Percentiles rank a stretch among this genome's conserved stretches.
Evolutionary conservation across 2,113 vertebrate species (phyloP).

Genomic region (Myotis lucifugus): DNA sequence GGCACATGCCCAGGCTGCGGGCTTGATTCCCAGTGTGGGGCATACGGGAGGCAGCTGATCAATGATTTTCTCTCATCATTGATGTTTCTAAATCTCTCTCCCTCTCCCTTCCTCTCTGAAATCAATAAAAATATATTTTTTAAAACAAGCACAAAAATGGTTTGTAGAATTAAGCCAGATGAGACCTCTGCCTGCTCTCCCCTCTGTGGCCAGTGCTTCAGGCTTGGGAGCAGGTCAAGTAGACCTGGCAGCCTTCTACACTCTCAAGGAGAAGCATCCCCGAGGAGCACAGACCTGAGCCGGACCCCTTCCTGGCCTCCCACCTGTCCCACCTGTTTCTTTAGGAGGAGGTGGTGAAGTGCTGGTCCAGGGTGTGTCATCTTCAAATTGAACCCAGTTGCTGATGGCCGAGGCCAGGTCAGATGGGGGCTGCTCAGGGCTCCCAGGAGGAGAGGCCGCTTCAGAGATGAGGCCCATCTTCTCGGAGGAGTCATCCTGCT

Average conservation of each 20-base stretch:
- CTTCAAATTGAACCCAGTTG: constrained; percentile 88
- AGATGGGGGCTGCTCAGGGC: constrained; percentile 55
- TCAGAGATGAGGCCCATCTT: constrained; percentile 74
- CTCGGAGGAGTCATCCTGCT: constrained; percentile 72
- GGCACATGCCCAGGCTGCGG: no score
- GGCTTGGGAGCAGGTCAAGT: background rate
- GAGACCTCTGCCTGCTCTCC: background rate
- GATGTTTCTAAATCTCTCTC: no score
- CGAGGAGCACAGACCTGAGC: background rate
- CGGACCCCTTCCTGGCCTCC: background rate
- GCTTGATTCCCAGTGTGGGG: no score
- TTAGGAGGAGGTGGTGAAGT: constrained; percentile 47
- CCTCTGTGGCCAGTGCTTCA: background rate
- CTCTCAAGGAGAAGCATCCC: background rate
- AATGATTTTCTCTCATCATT: no score
- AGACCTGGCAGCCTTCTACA: background rate
- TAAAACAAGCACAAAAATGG: no score
- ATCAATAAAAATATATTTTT: no score
- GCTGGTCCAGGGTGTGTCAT: constrained; percentile 81
- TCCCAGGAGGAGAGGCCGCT: constrained; percentile 61
- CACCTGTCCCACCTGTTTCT: constrained; percentile 78
- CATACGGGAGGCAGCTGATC: no score
- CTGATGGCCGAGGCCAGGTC: constrained; percentile 82
- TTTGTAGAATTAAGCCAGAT: background rate
- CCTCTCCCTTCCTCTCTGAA: no score